Base-by-base conservation (phyloP, 2,797 vertebrate species). In the Pangasius macronema region DNA sequence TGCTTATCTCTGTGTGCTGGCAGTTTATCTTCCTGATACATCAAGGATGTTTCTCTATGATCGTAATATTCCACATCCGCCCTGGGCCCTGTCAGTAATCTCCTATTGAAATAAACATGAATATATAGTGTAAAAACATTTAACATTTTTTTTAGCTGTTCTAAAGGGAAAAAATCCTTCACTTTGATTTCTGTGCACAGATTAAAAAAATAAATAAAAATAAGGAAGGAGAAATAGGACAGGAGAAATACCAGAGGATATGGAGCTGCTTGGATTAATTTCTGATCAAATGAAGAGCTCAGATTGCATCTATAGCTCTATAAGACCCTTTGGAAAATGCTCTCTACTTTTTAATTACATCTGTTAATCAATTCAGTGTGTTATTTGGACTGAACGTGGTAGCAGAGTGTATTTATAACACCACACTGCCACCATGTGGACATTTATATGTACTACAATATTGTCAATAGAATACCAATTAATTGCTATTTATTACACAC, bases 381-480 rank as follows among this genome's bases (percentile, higher is more conserved):
- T 77, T 79, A 18, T n/a, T 79, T 79, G 5, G 10, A 57, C 30
- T 80, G 3, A 39, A 39, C 11, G 3, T 22, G 20, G 73, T n/a
- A 51, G 73, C 42, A 49, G 11, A 76, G 46, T 77, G 75, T 53
- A 36, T 22, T 13, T 59, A 20, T 65, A 72, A 57, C 3, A 9
- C 33, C 36, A 20, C 77, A 13, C 42, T 90, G 86, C 92, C 63
- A 89, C 87, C 92, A 89, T 0, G 90, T n/a, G 94, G 92, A 30
- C 0, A 20, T 3, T 2, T 0, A 0, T 10, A 46, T 36, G 67
- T 36, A 61, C 20, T 82, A 46, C 85, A 77, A 1, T 42, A 49
- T 55, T 9, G 11, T 24, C 16, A 36, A 9, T 10, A 24, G 6
- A 36, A 79, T 10, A 76, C 27, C 3, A 36, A 33, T 79, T n/a